These are phyloP conservation scores for Thaumatotibia leucotreta DNA, from an alignment of 1,140 invertebrate genomes.

Conservation along the genomic window DNA sequence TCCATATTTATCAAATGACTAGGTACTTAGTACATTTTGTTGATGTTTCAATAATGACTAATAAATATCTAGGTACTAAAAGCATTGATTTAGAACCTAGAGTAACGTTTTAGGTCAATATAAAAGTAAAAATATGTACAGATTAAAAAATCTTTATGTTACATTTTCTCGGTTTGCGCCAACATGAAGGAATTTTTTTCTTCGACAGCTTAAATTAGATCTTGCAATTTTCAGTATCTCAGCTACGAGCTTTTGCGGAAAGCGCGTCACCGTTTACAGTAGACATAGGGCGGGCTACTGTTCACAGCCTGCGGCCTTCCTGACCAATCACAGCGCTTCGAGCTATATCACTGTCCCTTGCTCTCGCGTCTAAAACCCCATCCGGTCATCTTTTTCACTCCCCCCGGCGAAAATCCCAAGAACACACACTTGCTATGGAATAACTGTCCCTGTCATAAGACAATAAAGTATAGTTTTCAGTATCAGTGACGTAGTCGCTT, in stretches of 20 bases:
- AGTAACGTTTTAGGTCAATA: no score
- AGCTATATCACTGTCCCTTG: conserved; percentile 63
- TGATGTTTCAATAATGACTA: no score
- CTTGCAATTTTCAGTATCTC: conserved; percentile 11
- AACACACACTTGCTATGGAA: conserved; percentile 39
- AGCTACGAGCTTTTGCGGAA: conserved; percentile 47
- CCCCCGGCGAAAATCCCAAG: conserved; percentile 73
- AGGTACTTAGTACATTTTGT: no score
- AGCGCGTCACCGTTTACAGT: conserved; percentile 65
- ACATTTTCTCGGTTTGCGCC: no score
- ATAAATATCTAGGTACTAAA: no score
- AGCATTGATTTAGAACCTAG: no score
- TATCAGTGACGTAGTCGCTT: conserved; percentile 37
- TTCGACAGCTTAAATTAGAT: background rate
- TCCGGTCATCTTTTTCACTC: conserved; percentile 50
- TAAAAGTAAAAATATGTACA: no score
- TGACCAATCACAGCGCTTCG: conserved; percentile 75
- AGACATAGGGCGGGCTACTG: conserved; percentile 76
- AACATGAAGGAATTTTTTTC: no score
- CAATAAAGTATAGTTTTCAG: conserved; percentile 37
- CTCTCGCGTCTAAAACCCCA: conserved; percentile 32
- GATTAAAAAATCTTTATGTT: no score
- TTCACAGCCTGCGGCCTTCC: conserved; percentile 75
- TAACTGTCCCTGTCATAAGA: conserved; percentile 25
- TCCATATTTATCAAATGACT: no score